phyloP scores from a whole-genome alignment of 30 jellyfish, hydroid and myxozoan species.

The Aurelia sp. region DNA sequence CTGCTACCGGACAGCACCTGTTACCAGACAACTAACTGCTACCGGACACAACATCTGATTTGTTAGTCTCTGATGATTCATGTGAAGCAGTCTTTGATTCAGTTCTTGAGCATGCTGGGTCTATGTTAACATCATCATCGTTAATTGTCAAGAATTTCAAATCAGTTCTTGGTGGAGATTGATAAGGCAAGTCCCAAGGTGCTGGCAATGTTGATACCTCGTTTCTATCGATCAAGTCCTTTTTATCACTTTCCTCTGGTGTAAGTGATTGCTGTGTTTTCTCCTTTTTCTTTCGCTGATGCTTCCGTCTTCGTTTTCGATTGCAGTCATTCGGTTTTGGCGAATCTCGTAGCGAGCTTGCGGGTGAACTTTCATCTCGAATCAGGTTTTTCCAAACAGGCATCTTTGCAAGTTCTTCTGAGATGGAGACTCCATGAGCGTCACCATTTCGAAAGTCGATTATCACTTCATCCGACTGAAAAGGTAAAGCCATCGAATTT shows the following conservation, averaged over 20 bases:
- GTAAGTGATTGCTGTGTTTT: conserved; percentile 22
- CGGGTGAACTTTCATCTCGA: conserved; percentile 72
- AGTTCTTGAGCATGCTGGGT: conserved; percentile 93
- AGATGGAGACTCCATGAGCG: conserved; percentile 51
- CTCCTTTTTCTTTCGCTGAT: conserved; percentile 40
- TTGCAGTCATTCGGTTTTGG: conserved; percentile 41
- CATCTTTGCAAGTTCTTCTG: conserved; percentile 91
- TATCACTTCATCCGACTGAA: conserved; percentile 65
- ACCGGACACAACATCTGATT: no score
- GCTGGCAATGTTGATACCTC: conserved; percentile 77
- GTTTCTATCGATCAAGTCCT: neutral
- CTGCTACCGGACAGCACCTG: no score
- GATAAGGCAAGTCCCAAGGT: conserved; percentile 97
- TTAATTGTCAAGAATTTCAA: conserved; percentile 54
- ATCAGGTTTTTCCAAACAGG: conserved; percentile 93
- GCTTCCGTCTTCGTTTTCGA: conserved; percentile 62
- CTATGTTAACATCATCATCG: conserved; percentile 78
- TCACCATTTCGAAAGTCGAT: conserved; percentile 53
- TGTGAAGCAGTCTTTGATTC: conserved; percentile 68
- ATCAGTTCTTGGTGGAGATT: conserved; percentile 95
- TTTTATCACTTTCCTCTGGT: conserved; percentile 15
- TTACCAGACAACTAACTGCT: no score
- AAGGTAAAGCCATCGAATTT: neutral
- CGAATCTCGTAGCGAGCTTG: conserved; percentile 28
- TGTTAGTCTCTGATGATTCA: conserved; percentile 11